Conservation (phyloP, 1,140 invertebrate species). For the Eurosta solidaginis region DNA sequence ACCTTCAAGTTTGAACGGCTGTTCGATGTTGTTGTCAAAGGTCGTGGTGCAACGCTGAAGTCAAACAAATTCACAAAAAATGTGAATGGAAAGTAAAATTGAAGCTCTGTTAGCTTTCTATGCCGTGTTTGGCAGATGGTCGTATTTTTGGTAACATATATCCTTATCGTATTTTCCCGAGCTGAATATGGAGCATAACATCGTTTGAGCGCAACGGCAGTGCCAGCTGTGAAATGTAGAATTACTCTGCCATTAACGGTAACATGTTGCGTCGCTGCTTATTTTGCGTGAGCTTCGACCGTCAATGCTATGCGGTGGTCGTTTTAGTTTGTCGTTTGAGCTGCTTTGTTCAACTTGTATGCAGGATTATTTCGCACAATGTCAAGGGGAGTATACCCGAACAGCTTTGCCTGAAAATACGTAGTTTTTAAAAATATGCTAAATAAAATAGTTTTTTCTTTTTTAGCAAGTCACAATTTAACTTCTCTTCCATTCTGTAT, state of each 20-base stretch:
- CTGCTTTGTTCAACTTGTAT: no score
- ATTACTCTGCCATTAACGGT: neutral
- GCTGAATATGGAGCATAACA: neutral
- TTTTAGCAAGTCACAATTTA: no score
- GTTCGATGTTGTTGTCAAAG: slow-evolving; percentile 11
- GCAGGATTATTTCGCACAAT: no score
- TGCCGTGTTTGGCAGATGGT: neutral
- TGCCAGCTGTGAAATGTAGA: neutral
- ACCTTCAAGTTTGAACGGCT: neutral
- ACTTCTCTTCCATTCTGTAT: no score
- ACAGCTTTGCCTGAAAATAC: no score
- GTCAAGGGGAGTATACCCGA: no score
- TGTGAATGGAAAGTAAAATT: no score
- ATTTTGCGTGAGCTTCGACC: neutral
- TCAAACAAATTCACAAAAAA: neutral
- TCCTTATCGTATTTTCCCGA: neutral
- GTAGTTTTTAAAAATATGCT: no score
- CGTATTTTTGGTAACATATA: neutral
- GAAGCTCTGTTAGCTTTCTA: no score
- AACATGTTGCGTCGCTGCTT: neutral
- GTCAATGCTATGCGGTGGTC: neutral
- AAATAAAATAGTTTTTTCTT: no score
- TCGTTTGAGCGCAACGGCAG: neutral
- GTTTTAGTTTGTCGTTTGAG: neutral
- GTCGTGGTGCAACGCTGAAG: neutral